phyloP scores from a whole-genome alignment of 2,797 vertebrate genomes.

The Stomatorhinus walkeri region DNA sequence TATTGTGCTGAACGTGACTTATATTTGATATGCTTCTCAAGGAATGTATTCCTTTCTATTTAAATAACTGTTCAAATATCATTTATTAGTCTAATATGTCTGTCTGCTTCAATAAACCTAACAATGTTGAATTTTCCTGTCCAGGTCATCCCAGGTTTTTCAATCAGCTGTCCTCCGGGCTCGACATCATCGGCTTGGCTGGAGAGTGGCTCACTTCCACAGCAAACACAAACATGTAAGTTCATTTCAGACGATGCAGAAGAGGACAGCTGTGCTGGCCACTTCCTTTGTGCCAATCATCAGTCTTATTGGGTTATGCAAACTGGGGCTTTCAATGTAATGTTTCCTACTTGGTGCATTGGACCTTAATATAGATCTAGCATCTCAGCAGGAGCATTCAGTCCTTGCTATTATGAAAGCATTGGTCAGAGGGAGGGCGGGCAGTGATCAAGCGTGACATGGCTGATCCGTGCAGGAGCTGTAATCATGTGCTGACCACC shows the following conservation, averaged over 20 bases:
- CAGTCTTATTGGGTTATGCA: neutral
- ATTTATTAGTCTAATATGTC: neutral
- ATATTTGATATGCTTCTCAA: conserved; percentile 1
- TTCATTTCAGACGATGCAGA: neutral
- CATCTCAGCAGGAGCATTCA: conserved; percentile 15
- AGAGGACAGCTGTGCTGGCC: neutral
- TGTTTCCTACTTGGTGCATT: neutral
- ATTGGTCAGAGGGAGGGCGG: neutral
- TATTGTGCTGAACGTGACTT: neutral
- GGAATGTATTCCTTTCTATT: neutral
- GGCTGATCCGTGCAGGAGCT: neutral
- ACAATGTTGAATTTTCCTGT: conserved; percentile 1
- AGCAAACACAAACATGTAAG: conserved; percentile 97
- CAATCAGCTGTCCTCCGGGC: conserved; percentile 89
- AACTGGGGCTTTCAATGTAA: neutral
- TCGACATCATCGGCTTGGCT: conserved; percentile 92
- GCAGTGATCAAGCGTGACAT: neutral
- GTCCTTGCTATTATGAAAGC: neutral
- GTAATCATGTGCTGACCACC: neutral
- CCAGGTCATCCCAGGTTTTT: conserved; percentile 96
- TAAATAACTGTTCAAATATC: neutral
- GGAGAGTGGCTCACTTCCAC: conserved; percentile 98
- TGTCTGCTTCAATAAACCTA: neutral
- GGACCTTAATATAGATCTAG: neutral
- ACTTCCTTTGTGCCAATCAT: neutral